Evolutionary conservation across 2,797 vertebrate genomes (phyloP), one percentile per base, ranked within the genome.

Genomic region (Danio aesculapii): DNA sequence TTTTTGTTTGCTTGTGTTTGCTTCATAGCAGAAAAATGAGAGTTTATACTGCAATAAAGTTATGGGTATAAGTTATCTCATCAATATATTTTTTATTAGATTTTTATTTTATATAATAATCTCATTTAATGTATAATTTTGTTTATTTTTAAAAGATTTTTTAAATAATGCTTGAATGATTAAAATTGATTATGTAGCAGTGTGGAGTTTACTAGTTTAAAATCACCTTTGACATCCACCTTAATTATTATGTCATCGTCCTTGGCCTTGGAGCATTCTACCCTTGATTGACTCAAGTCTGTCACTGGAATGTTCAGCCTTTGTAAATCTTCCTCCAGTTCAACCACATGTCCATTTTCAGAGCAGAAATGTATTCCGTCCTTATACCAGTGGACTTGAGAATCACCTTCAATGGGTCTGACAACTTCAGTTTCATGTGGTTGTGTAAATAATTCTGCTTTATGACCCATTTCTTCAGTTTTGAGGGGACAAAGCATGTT

Each of bases 151-250:
- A 13, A 47, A 39, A 6, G 19, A 5, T 5, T 16, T 58, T 76
- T 75, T 71, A 66, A 67, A 41, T 44, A 30, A 70, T 21, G 12
- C 8, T 72, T 46, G 11, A 72, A 67, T 30, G 46, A 64, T 39
- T 43, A 8, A 19, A 49, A 72, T 19, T 76, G 52, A 49, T 19
- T 19, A 62, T 75, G 57, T 58, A 59, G 21, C 50, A 44, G 52
- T 79, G 80, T 81, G 49, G n/a, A 83, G 82, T 64, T 75, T 84
- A 86, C 83, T 87, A 84, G 70, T 78, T 0, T 49, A 81, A 84
- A 90, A 94, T 95, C 88, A 96, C 96, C 94, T 84, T 89, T 83
- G 78, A 96, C 94, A 84, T 94, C 92, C 80, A 96, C 86, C 0
- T 90, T 91, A 90, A 95, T 95, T 78, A 87, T 90, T 84, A 93